Evolutionary conservation across 2,888 invertebrate genomes (phyloP), one percentile per base, ranked within the genome.

Genomic region (Agriopis leucophaearia): DNA sequence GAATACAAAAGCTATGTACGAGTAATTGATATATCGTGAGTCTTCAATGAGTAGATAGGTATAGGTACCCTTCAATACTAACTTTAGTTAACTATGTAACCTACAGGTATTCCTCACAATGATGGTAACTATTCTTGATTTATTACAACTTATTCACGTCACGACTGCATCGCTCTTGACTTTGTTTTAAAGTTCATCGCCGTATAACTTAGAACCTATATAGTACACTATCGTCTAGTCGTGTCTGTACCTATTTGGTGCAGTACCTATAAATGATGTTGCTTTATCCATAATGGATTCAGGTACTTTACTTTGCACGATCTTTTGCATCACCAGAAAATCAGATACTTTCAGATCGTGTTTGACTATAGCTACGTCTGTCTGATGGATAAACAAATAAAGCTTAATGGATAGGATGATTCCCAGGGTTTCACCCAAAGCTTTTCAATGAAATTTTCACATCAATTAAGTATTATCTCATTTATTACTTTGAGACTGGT

Each of bases 121-220:
- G 9, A 56, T 44, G 55, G 13, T n/a, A 55, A 27, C 45, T 58
- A 58, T 15, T 10, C 52, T 69, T 63, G 52, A 72, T 70, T 71
- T 68, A 63, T 66, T 57, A 60, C 58, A 66, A 51, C 54, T 56
- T 50, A 69, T 47, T 72, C 71, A 62, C 62, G 66, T 73, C 71
- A 69, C 62, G 71, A 71, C 63, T 48, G 45, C 36, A 45, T 64
- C 48, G 72, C 64, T 44, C 71, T 74, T 70, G 67, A 72, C 64
- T 69, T 70, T 57, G 27, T 52, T 54, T 55, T 63, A 68, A 61
- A 66, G 61, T 61, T 66, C 65, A 60, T 35, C 47, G 45, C 58
- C 44, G 50, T 51, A 63, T 50, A 66, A 50, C 50, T 59, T n/a
- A 27, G 27, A 50, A 59, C 59, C 59, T 59, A 50, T 59, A 59